Evolutionary conservation across 2,797 vertebrate genomes (phyloP).

Genomic region (Propithecus deckenii): DNA sequence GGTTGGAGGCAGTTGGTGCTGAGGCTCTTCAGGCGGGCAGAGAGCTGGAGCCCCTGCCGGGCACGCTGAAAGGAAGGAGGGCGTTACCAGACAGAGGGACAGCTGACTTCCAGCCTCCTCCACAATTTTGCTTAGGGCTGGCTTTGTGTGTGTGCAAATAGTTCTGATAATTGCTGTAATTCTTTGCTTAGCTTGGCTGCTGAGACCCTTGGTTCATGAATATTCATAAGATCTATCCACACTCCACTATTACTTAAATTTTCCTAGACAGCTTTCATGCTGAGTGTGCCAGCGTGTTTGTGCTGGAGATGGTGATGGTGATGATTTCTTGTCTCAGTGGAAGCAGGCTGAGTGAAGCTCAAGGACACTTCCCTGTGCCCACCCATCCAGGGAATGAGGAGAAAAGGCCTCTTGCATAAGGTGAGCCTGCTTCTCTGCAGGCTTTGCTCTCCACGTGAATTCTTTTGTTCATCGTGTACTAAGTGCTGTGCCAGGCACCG

Average conservation of each 20-base stretch:
- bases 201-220: constrained; percentile 68
- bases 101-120: constrained; percentile 51
- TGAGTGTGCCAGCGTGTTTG: constrained; percentile 51
- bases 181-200: constrained; percentile 67
- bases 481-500: background rate
- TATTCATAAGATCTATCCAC: constrained; percentile 68
- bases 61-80: background rate
- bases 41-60: background rate
- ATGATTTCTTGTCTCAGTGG: background rate
- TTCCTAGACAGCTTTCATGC: constrained; percentile 66
- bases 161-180: constrained; percentile 77
- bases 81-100: constrained; percentile 43
- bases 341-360: background rate
- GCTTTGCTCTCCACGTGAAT: accelerated
- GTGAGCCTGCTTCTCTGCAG: accelerated
- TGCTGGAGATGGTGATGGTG: constrained; percentile 7
- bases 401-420: background rate
- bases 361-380: background rate
- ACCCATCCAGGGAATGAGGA: background rate
- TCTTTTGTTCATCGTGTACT: background rate
- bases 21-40: background rate
- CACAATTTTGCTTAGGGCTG: constrained; percentile 13
- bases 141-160: constrained; percentile 73
- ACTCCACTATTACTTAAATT: constrained; percentile 67
- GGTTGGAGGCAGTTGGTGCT: background rate